phyloP scores from a whole-genome alignment of 2,888 invertebrate species.

The Phaedon cochleariae region DNA sequence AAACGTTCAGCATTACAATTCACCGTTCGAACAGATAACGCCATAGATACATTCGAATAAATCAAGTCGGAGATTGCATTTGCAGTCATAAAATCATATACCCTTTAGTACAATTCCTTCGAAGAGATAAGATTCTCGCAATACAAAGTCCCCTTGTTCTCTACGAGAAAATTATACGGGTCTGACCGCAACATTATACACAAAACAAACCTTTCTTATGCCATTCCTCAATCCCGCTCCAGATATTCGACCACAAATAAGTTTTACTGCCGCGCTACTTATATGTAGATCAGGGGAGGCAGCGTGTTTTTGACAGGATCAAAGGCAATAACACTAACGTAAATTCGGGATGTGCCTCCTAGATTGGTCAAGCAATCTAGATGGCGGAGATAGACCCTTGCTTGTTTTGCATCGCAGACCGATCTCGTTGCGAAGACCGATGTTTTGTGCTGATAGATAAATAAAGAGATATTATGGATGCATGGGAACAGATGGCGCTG shows the following conservation, averaged over 20 bases:
- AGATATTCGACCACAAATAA: constrained; percentile 51
- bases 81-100: constrained; percentile 31
- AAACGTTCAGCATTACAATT: constrained; percentile 20
- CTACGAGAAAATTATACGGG: constrained; percentile 47
- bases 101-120: constrained; percentile 38
- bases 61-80: constrained; percentile 34
- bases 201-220: constrained; percentile 48
- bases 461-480: constrained; percentile 58
- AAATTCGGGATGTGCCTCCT: constrained; percentile 58
- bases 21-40: constrained; percentile 33
- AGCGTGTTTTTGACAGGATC: constrained; percentile 60
- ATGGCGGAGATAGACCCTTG: constrained; percentile 49
- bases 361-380: constrained; percentile 60
- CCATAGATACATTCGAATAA: constrained; percentile 33
- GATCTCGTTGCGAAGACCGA: constrained; percentile 45
- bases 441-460: constrained; percentile 59
- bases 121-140: constrained; percentile 40
- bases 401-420: constrained; percentile 55
- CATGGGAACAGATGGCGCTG: constrained; percentile 48
- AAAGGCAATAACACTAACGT: constrained; percentile 61
- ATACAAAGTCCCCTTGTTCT: constrained; percentile 40
- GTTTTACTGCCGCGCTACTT: constrained; percentile 50
- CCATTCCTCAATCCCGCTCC: constrained; percentile 53
- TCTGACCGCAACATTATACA: constrained; percentile 48
- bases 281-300: constrained; percentile 50